Percentiles rank a stretch among this genome's conserved stretches.
Evolutionary conservation across 2,797 vertebrate species (phyloP).

Genomic region (Semaprochilodus insignis): DNA sequence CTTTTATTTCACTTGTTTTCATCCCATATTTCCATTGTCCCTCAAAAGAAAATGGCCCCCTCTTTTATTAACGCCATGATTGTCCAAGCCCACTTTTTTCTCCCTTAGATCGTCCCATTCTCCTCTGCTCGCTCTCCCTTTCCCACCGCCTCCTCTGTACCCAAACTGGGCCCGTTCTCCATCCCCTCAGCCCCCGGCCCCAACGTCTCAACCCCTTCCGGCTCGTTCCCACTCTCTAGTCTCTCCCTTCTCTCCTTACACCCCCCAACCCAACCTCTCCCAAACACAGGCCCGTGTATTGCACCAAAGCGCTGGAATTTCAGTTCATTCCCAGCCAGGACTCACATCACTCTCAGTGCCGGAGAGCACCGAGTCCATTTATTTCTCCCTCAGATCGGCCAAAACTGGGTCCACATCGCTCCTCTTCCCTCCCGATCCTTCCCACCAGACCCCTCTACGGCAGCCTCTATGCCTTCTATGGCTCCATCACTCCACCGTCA

Average conservation of each 20-base stretch:
- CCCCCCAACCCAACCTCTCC: conserved; percentile 82
- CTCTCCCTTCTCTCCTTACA: conserved; percentile 73
- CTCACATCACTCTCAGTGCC: conserved; percentile 80
- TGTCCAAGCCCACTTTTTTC: too few species aligned
- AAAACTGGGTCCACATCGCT: conserved; percentile 84
- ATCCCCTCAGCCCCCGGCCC: conserved; percentile 77
- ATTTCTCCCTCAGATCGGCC: conserved; percentile 88
- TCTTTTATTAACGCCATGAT: too few species aligned
- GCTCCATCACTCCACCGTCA: conserved; percentile 84
- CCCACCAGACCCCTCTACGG: conserved; percentile 84
- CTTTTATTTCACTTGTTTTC: too few species aligned
- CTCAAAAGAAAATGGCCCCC: too few species aligned
- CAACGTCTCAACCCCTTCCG: conserved; percentile 68
- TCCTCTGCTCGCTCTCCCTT: conserved; percentile 77
- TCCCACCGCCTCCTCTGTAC: conserved; percentile 74
- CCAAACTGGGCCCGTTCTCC: conserved; percentile 78
- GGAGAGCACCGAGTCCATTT: conserved; percentile 89
- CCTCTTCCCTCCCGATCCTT: conserved; percentile 85
- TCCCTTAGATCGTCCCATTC: too few species aligned
- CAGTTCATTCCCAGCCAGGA: conserved; percentile 81
- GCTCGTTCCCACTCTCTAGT: conserved; percentile 76
- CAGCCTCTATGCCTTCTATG: conserved; percentile 87
- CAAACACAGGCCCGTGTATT: conserved; percentile 83
- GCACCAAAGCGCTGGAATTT: conserved; percentile 83
- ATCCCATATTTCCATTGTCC: too few species aligned